A percentile compares a stretch with the other conserved stretches of the same genome.
Evolutionary conservation across 2,113 vertebrate genomes (phyloP).

Genomic region (Alligator sinensis): DNA sequence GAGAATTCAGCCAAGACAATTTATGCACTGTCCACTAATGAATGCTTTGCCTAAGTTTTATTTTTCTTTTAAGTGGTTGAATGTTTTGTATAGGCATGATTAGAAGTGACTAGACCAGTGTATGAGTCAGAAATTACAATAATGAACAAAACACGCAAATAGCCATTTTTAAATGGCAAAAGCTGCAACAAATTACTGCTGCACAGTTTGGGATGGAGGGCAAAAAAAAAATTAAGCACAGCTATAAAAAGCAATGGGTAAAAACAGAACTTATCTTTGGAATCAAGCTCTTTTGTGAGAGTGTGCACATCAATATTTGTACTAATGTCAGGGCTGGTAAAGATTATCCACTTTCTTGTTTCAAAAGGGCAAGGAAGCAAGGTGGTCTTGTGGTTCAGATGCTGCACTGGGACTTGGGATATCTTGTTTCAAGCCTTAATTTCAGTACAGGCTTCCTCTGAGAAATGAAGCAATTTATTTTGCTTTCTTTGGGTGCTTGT

Average conservation of each 20-base stretch:
- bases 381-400: not conserved
- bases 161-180: not conserved
- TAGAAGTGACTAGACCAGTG: slow-evolving; percentile 29
- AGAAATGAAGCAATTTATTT: not conserved
- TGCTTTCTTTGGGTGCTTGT: not conserved
- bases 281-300: not conserved
- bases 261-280: not conserved
- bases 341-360: not conserved
- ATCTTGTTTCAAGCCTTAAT: not conserved
- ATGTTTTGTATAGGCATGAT: slow-evolving; percentile 50
- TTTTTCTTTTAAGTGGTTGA: slow-evolving; percentile 3
- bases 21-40: not conserved
- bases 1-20: not conserved
- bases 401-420: too few species aligned
- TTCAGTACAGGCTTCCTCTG: too few species aligned
- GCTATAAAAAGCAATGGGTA: not conserved
- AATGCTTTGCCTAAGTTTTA: not conserved
- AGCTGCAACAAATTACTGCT: slow-evolving; percentile 33
- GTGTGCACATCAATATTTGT: not conserved
- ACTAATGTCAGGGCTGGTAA: fast-evolving
- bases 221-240: not conserved
- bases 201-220: not conserved
- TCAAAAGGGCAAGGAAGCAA: not conserved
- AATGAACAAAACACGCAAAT: slow-evolving; percentile 42
- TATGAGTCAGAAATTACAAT: slow-evolving; percentile 12